Evolutionary conservation across 53 echinoderm and acorn worm species (phyloP).

Genomic region (Paelopatides confundens): DNA sequence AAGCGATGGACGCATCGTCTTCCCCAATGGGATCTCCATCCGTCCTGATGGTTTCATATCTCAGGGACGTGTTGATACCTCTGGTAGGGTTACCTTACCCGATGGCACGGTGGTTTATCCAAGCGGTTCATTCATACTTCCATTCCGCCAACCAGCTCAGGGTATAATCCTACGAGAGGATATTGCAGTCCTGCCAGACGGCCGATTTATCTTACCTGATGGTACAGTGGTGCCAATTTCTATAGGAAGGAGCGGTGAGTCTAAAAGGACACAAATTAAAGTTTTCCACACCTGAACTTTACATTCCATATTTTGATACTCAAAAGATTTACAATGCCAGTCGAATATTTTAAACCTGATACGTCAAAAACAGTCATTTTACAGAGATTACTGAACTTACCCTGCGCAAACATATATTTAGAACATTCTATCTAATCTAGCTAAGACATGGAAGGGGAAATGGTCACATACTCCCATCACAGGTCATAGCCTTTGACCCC

Average conservation of each 20-base stretch:
- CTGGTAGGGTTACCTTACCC: conserved; percentile 14
- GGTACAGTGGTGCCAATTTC: conserved; percentile 22
- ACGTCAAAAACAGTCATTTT: too few relatives aligned
- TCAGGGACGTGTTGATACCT: background rate
- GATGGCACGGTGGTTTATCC: conserved; percentile 20
- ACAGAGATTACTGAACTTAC: too few relatives aligned
- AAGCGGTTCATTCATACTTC: background rate
- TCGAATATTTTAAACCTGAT: too few relatives aligned
- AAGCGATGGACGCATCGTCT: conserved; percentile 31
- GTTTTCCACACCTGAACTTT: too few relatives aligned
- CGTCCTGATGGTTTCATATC: conserved; percentile 22
- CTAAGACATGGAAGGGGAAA: too few relatives aligned
- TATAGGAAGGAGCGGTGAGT: background rate
- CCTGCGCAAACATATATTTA: too few relatives aligned
- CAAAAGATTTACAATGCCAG: too few relatives aligned
- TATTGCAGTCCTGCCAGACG: conserved; percentile 32
- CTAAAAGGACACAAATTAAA: too few relatives aligned
- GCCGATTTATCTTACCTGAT: conserved; percentile 17
- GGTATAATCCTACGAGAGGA: conserved; percentile 25
- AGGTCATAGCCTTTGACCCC: too few relatives aligned
- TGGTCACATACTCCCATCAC: too few relatives aligned
- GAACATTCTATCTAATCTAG: too few relatives aligned
- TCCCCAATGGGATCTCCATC: conserved; percentile 29
- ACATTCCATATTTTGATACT: too few relatives aligned
- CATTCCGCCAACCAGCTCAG: background rate